Conservation (phyloP, 1,140 invertebrate genomes). For the Leptopilina clavipes region DNA sequence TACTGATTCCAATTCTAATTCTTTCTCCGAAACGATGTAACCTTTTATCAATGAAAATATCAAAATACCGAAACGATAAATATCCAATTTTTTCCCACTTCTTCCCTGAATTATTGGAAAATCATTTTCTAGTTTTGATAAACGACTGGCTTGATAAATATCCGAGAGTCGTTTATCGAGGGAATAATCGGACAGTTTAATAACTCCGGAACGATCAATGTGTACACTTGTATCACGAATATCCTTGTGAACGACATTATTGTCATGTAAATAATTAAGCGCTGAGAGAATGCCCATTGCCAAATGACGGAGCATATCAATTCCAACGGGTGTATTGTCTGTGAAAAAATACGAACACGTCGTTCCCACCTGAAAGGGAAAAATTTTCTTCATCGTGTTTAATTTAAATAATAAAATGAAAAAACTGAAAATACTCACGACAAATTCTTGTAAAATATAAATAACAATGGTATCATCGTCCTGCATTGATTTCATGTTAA, state of each 20-base stretch:
- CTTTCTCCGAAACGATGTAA: slow-evolving; percentile 69
- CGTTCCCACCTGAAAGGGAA: slow-evolving; percentile 67
- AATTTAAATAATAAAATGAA: too few species aligned
- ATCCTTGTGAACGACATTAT: slow-evolving; percentile 87
- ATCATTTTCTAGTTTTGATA: slow-evolving; percentile 63
- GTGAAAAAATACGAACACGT: slow-evolving; percentile 75
- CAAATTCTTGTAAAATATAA: slow-evolving; percentile 81
- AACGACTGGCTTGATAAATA: slow-evolving; percentile 65
- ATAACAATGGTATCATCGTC: slow-evolving; percentile 77
- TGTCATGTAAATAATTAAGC: slow-evolving; percentile 83
- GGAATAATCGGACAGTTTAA: slow-evolving; percentile 83
- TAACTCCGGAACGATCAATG: slow-evolving; percentile 76
- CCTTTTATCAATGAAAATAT: slow-evolving; percentile 77
- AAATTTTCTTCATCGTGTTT: too few species aligned
- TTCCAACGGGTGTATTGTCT: slow-evolving; percentile 76
- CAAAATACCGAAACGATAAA: slow-evolving; percentile 81
- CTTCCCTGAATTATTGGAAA: slow-evolving; percentile 77
- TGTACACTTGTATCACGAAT: slow-evolving; percentile 81
- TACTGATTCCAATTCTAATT: slow-evolving; percentile 74
- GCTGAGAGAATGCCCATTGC: slow-evolving; percentile 80
- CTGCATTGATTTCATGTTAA: slow-evolving; percentile 80
- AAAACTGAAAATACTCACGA: slow-evolving; percentile 68
- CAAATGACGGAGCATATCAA: slow-evolving; percentile 79
- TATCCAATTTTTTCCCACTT: slow-evolving; percentile 83
- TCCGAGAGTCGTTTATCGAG: slow-evolving; percentile 80